Evolutionary conservation across 1,140 invertebrate genomes (phyloP).

Genomic region (Archivesica marissinica): DNA sequence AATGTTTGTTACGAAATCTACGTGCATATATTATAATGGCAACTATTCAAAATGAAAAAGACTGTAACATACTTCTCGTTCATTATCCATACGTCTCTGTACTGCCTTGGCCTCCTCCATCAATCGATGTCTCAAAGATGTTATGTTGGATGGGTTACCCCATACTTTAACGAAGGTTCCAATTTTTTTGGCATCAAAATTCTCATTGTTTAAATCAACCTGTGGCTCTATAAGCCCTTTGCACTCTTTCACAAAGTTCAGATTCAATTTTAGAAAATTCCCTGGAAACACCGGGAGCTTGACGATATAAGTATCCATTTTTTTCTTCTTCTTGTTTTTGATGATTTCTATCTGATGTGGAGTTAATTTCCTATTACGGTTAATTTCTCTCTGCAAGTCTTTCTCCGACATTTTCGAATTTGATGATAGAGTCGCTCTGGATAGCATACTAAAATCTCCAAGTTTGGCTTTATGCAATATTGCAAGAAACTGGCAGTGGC

Average conservation of each 20-base stretch:
- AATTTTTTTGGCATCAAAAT: constrained; percentile 3
- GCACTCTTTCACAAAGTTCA: constrained; percentile 1
- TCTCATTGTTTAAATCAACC: not conserved
- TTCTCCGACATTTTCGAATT: constrained; percentile 21
- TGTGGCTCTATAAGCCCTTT: not conserved
- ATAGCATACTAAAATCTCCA: constrained; percentile 17
- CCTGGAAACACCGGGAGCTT: constrained; percentile 35
- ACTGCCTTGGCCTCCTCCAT: not conserved
- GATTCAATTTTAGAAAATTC: not conserved
- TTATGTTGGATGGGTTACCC: constrained; percentile 13
- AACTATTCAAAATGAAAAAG: too few relatives aligned
- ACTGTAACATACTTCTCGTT: constrained; percentile 4
- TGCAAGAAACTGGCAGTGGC: constrained; percentile 3
- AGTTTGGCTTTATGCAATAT: constrained; percentile 12
- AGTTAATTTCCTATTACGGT: constrained; percentile 31
- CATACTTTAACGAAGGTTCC: not conserved
- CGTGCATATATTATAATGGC: too few relatives aligned
- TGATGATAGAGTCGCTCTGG: constrained; percentile 10
- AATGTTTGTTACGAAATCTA: too few relatives aligned
- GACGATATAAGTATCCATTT: not conserved
- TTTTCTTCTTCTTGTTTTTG: constrained; percentile 25
- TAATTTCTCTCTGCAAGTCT: constrained; percentile 36
- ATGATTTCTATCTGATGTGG: constrained; percentile 35
- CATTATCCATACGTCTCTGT: not conserved
- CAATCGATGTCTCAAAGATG: not conserved